Base-by-base conservation (phyloP, 2,113 vertebrate genomes). In the Rhinichthys klamathensis region DNA sequence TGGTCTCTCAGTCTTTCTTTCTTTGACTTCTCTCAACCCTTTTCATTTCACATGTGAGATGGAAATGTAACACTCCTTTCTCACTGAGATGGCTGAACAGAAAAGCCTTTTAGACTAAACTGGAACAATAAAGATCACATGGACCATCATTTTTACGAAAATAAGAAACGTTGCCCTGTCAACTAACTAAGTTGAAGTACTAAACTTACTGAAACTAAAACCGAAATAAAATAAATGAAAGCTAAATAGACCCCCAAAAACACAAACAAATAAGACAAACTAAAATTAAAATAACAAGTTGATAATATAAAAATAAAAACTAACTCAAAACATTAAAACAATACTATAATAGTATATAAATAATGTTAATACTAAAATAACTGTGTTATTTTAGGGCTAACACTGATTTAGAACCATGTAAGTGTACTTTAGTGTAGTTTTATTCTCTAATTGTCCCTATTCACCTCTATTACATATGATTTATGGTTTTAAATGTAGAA, bases 41-140 rank as follows among this genome's bases (percentile, higher is more conserved):
- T 41, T 65, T 63, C n/a, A 25, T 79, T 80, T 80, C 56, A 63
- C 78, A 80, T 80, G 76, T 41, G 35, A n/a, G 23, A 79, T 60
- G 56, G 75, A 58, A 79, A 79, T 27, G 58, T 63, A 65, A 41
- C 21, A 27, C 15, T 18, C 5, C 4, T 27, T 63, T 80, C 58
- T 80, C 58, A 49, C 70, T 49, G 11, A 25, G 70, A 46, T 46
- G 41, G n/a, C n/a, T 74, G 72, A 49, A 74, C 72, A 74, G n/a
- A 80, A 63, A 27, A 18, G 56, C 18, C 21, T 46, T 60, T 58
- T 78, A 78, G 76, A 9, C 54, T 60, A 41, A 61, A 61, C 77
- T 25, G 25, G 77, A 61, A 16, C 32, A 13, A 3, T 35, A 3
- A 38, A 38, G 1, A 25, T 16, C 30, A 27, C 54, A 78, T 78